A percentile compares a stretch with the other conserved stretches of the same genome.
Conservation (phyloP, 2,888 invertebrate genomes). For the Drosophila cracens region DNA sequence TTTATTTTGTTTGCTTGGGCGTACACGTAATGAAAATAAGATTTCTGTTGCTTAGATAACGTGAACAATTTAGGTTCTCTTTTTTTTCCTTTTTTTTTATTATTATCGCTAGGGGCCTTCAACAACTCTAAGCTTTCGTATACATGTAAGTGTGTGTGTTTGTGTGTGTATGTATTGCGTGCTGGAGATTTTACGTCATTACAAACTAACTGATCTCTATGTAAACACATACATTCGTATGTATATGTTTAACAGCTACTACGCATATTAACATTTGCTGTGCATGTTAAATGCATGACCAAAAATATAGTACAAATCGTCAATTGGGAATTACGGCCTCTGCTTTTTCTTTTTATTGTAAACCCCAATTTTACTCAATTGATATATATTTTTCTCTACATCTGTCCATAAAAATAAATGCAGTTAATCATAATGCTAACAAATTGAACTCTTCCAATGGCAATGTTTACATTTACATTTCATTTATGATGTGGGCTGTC, state of each 20-base stretch:
- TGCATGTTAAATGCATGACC: not conserved
- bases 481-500: not conserved
- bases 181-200: constrained; percentile 3
- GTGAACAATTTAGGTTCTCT: constrained; percentile 30
- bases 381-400: not conserved
- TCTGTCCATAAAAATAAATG: not conserved
- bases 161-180: not conserved
- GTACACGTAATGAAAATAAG: constrained; percentile 42
- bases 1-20: constrained; percentile 36
- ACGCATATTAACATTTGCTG: not conserved
- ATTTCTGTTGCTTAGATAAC: constrained; percentile 41
- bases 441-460: not conserved
- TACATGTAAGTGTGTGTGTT: constrained; percentile 1
- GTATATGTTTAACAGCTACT: not conserved
- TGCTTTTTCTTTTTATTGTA: not conserved
- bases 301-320: not conserved
- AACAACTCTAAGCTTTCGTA: not conserved
- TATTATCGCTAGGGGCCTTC: constrained; percentile 14
- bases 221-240: not conserved
- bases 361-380: not conserved
- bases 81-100: constrained; percentile 7
- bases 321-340: not conserved
- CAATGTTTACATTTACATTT: not conserved
- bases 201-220: constrained; percentile 4
- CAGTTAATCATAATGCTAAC: not conserved